These are phyloP conservation scores for Setophaga coronata DNA, from an alignment of 2,113 vertebrate species.

Conservation along the genomic window DNA sequence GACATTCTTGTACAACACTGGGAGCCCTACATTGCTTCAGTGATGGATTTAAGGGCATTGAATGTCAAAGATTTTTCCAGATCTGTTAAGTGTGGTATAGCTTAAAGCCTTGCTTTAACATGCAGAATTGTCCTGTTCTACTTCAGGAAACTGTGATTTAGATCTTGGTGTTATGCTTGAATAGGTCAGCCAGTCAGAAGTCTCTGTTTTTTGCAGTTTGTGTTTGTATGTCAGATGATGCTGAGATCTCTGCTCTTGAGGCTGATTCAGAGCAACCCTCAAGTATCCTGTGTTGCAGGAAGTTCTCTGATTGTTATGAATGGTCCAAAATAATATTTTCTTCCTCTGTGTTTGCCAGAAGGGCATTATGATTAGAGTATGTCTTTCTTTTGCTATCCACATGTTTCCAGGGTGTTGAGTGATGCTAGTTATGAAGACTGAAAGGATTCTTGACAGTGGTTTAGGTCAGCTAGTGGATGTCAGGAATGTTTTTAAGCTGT, in stretches of 20 bases:
- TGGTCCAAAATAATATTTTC: not conserved
- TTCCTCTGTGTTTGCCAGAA: not conserved
- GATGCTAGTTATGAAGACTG: not conserved
- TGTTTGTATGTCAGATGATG: not conserved
- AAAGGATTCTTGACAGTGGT: not conserved
- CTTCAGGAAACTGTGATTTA: not conserved
- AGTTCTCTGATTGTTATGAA: not conserved
- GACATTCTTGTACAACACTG: rapidly evolving
- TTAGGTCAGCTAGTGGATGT: not conserved
- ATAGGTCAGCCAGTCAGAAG: not conserved
- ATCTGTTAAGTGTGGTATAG: not conserved
- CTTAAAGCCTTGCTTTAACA: not conserved
- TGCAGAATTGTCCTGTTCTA: not conserved
- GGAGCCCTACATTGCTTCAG: not conserved
- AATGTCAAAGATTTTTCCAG: not conserved
- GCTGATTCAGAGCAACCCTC: not conserved
- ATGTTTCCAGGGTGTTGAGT: not conserved
- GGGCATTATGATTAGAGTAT: not conserved
- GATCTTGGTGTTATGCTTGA: not conserved
- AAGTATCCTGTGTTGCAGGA: not conserved
- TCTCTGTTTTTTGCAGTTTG: not conserved
- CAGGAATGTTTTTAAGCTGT: not conserved
- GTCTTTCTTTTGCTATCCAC: not conserved
- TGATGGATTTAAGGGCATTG: not conserved
- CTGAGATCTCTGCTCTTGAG: not conserved